Percentiles rank a stretch among this genome's conserved stretches.
Conservation (phyloP, 2,888 invertebrate genomes). For the Timandra comae region DNA sequence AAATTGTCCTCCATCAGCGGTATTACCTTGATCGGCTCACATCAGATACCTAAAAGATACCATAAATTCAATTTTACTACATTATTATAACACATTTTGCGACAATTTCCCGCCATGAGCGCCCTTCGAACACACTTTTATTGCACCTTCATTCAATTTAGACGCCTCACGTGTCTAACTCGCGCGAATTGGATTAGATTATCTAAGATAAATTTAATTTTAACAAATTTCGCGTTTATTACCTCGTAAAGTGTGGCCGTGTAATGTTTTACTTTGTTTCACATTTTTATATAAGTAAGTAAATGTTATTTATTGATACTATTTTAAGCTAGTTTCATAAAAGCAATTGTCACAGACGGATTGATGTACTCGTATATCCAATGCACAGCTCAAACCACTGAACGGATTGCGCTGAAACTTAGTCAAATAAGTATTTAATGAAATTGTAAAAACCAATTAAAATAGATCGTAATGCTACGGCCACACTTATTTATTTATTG, state of each 20-base stretch:
- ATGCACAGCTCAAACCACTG: too few species aligned
- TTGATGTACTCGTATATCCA: too few species aligned
- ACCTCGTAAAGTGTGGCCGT: constrained; percentile 2
- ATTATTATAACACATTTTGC: constrained; percentile 24
- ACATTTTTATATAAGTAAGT: too few species aligned
- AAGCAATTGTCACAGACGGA: too few species aligned
- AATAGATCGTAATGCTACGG: too few species aligned
- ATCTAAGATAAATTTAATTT: constrained; percentile 15
- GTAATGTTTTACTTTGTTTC: not conserved
- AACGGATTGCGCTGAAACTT: too few species aligned
- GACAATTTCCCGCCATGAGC: constrained; percentile 19
- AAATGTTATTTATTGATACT: too few species aligned
- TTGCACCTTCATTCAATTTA: constrained; percentile 28
- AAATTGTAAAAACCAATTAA: too few species aligned
- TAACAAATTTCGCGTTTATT: constrained; percentile 7
- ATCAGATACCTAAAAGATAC: constrained; percentile 1
- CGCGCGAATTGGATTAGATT: constrained; percentile 16
- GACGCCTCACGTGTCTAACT: constrained; percentile 9
- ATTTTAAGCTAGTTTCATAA: not conserved
- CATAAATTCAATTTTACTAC: constrained; percentile 27
- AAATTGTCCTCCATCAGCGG: not conserved
- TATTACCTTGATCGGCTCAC: not conserved
- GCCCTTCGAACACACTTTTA: constrained; percentile 23
- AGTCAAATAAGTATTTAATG: too few species aligned
- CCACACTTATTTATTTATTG: too few species aligned